Evolutionary conservation across 2,797 vertebrate species (phyloP), one percentile per base, ranked within the genome.

Genomic region (Coregonus sp.): DNA sequence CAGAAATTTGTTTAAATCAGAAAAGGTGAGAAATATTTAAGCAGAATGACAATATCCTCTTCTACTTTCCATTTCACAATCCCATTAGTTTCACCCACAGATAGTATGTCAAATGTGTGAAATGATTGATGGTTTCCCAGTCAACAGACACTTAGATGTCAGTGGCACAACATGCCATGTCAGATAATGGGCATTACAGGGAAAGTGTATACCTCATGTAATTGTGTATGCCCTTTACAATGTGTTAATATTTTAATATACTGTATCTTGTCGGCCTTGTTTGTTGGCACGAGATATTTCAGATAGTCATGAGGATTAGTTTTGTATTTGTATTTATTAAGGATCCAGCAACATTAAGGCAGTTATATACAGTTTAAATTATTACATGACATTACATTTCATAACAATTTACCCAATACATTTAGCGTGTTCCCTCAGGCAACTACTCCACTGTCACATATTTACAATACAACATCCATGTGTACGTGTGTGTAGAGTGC

Each of bases 1-100:
- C 70, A 77, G 50, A 76, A 79, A 76, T 85, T 81, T 78, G 77
- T 80, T 78, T 82, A 37, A 81, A 83, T 87, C 79, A 80, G 81
- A 86, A 72, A 76, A 33, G 31, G 31, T 18, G 31, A 40, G 40
- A 69, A 1, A 69, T 40, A 33, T 69, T 67, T 33, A 33, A 1
- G 7, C 12, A 25, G 47, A 40, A 69, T 33, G 16, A 5, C 7
- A 31, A 40, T 50, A 25, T 79, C 83, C 65, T 61, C 72, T 85
- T 70, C 85, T 40, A 78, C 85, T 85, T 82, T 79, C 56, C 78
- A 18, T 74, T 69, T 81, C 63, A 11, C 80, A 86, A 83, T 89
- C 85, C 83, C 78, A 79, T 90, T 87, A 84, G 80, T 82, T 85
- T 87, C 35, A 25, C 65, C 72, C 75, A 76, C 78, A 87, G 82